Evolutionary conservation across 2,888 invertebrate species (phyloP).

Genomic region (Ophion ventricosus): DNA sequence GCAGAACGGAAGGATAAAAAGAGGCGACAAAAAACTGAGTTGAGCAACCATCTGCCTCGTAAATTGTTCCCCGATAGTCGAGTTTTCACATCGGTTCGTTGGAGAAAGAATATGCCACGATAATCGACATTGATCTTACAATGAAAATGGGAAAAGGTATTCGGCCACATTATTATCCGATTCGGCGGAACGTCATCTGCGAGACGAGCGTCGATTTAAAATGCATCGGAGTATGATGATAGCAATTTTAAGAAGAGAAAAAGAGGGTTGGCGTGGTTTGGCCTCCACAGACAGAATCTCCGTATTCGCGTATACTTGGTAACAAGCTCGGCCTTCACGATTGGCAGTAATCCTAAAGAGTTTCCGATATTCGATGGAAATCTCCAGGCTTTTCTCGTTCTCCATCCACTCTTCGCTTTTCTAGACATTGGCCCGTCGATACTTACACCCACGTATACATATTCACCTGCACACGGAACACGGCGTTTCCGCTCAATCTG

Average conservation of each 20-base stretch:
- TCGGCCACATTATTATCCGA: conserved; percentile 36
- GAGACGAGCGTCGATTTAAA: conserved; percentile 74
- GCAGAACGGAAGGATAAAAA: neutral
- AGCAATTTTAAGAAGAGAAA: neutral
- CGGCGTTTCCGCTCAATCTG: neutral
- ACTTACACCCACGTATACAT: neutral
- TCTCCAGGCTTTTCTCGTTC: conserved; percentile 38
- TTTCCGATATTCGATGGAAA: conserved; percentile 78
- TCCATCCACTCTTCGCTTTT: conserved; percentile 33
- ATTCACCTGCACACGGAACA: conserved; percentile 6
- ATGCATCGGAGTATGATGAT: conserved; percentile 71
- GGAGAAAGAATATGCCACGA: conserved; percentile 6
- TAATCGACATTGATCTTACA: conserved; percentile 27
- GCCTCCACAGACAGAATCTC: conserved; percentile 56
- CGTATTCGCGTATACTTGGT: conserved; percentile 73
- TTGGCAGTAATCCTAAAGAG: conserved; percentile 76
- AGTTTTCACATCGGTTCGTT: neutral
- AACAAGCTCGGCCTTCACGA: conserved; percentile 70
- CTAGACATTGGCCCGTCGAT: neutral
- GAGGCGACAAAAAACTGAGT: neutral
- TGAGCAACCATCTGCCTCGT: neutral
- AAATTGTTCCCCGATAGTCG: neutral
- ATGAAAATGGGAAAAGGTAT: conserved; percentile 16
- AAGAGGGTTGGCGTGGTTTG: neutral
- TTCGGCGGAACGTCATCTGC: conserved; percentile 70